phyloP scores from a whole-genome alignment of 2,888 invertebrate species.

The Desoria tigrina region DNA sequence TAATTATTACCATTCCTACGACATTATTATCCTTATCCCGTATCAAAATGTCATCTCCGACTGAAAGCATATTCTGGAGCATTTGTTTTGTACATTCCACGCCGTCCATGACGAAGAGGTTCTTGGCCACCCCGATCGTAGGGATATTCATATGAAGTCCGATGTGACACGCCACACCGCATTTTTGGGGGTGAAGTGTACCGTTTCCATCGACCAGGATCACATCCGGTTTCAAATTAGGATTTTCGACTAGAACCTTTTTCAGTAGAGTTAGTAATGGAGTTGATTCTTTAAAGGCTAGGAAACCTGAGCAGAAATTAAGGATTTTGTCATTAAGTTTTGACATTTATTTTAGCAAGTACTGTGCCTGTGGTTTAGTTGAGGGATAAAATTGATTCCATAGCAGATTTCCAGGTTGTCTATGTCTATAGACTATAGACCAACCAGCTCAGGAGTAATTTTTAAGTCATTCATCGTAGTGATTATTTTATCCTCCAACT shows the following conservation, averaged over 20 bases:
- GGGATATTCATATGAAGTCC: slow-evolving; percentile 57
- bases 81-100: slow-evolving; percentile 39
- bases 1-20: slow-evolving; percentile 50
- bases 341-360: not conserved
- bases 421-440: no score
- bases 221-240: slow-evolving; percentile 57
- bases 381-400: no score
- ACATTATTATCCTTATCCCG: slow-evolving; percentile 27
- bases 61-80: slow-evolving; percentile 26
- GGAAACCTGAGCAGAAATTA: slow-evolving; percentile 57
- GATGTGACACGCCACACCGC: slow-evolving; percentile 59
- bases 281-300: slow-evolving; percentile 58
- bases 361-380: no score
- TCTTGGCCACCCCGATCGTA: slow-evolving; percentile 59
- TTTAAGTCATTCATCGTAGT: no score
- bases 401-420: no score
- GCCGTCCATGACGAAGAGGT: slow-evolving; percentile 57
- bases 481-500: no score
- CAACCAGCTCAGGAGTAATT: no score
- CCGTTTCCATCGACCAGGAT: slow-evolving; percentile 59
- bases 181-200: slow-evolving; percentile 57
- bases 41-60: slow-evolving; percentile 45
- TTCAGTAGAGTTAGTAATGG: slow-evolving; percentile 54
- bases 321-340: no score
- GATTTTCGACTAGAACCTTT: slow-evolving; percentile 53